Percentiles rank a stretch among this genome's conserved stretches.
Conservation (phyloP, 2,797 vertebrate species). For the Balearica regulorum region DNA sequence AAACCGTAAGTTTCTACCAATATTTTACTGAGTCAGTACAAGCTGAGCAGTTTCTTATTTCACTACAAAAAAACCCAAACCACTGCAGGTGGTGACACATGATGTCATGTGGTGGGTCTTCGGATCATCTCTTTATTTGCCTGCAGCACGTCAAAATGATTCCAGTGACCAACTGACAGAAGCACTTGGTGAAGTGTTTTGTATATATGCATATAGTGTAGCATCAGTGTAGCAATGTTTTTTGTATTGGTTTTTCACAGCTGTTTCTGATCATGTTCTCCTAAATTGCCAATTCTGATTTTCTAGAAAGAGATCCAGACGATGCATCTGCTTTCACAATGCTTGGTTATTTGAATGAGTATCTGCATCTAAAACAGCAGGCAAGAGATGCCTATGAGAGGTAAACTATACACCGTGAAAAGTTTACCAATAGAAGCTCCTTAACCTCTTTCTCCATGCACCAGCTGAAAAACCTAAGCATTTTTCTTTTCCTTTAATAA, state of each 20-base stretch:
- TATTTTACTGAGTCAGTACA: not conserved
- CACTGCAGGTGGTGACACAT: not conserved
- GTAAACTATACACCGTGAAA: slow-evolving; percentile 62
- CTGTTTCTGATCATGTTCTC: not conserved
- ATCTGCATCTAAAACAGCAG: slow-evolving; percentile 86
- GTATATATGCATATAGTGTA: not conserved
- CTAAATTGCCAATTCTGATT: slow-evolving; percentile 10
- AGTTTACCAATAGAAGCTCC: not conserved
- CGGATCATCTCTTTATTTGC: not conserved
- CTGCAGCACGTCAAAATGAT: not conserved
- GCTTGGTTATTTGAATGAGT: slow-evolving; percentile 93
- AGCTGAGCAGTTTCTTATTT: not conserved
- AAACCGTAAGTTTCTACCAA: not conserved
- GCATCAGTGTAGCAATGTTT: not conserved
- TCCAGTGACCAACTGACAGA: not conserved
- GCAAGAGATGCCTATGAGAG: slow-evolving; percentile 86
- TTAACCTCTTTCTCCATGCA: not conserved
- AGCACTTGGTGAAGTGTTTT: not conserved
- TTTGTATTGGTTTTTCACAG: not conserved
- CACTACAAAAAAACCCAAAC: not conserved
- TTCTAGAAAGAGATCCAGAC: slow-evolving; percentile 88
- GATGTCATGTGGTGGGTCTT: not conserved
- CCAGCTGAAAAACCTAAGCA: not conserved
- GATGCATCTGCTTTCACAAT: slow-evolving; percentile 89
- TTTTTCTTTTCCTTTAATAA: not conserved